Conservation (phyloP, 2,113 vertebrate genomes). For the Uria aalge region DNA sequence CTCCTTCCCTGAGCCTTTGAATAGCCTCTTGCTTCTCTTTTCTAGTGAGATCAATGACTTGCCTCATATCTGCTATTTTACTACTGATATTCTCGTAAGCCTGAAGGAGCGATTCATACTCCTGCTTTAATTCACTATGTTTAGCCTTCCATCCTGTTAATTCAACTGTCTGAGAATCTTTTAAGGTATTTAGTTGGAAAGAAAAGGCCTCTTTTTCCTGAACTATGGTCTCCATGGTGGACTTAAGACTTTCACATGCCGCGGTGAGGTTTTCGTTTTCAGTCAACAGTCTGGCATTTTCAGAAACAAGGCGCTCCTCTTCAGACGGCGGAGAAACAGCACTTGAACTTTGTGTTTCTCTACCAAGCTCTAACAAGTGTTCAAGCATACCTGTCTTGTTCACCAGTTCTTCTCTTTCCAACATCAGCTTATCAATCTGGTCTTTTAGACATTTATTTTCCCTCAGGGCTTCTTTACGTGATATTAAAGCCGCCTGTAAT, state of each 20-base stretch:
- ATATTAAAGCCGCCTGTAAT: conserved; percentile 84
- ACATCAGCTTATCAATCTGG: conserved; percentile 56
- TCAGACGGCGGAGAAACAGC: not conserved
- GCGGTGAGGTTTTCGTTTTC: conserved; percentile 84
- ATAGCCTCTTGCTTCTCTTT: conserved; percentile 83
- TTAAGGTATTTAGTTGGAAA: conserved; percentile 84
- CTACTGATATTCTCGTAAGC: conserved; percentile 85
- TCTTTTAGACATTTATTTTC: conserved; percentile 79
- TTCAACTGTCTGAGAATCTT: conserved; percentile 86
- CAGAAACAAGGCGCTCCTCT: conserved; percentile 63
- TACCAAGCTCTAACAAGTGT: conserved; percentile 54
- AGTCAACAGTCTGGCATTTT: conserved; percentile 70
- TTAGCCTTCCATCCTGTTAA: conserved; percentile 85
- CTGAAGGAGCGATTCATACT: conserved; percentile 86
- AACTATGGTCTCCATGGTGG: conserved; percentile 85
- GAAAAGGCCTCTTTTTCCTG: conserved; percentile 89
- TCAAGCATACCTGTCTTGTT: conserved; percentile 53
- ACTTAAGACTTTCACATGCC: conserved; percentile 86
- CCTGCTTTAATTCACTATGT: conserved; percentile 84
- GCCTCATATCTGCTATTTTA: conserved; percentile 88
- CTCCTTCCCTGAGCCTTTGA: conserved; percentile 63
- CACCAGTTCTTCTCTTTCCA: conserved; percentile 65
- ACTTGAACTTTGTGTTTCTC: conserved; percentile 47
- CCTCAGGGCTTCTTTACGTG: conserved; percentile 82
- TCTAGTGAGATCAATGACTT: conserved; percentile 77